Conservation (phyloP, 2,113 vertebrate species). For the Hippocampus comes region DNA sequence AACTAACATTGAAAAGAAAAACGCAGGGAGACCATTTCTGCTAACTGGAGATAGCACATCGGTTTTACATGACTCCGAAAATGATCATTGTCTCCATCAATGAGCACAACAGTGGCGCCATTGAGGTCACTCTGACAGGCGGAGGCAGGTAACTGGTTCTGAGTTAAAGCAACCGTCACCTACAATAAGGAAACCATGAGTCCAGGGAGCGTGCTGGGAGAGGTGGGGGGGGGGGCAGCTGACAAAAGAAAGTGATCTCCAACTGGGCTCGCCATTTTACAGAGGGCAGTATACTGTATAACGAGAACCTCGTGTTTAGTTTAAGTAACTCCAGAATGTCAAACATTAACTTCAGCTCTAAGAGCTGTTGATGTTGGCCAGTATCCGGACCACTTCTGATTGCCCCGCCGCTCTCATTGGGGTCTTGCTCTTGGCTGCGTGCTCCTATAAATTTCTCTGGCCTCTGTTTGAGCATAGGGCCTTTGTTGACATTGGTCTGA, state of each 20-base stretch:
- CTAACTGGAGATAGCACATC: conserved; percentile 26
- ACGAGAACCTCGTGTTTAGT: conserved; percentile 65
- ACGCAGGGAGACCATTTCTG: background rate
- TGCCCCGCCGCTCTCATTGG: conserved; percentile 51
- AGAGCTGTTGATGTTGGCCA: conserved; percentile 73
- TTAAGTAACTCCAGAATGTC: conserved; percentile 72
- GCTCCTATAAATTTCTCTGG: conserved; percentile 65
- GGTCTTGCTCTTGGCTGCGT: conserved; percentile 60
- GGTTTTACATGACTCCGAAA: conserved; percentile 21
- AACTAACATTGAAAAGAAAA: background rate
- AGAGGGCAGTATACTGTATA: conserved; percentile 55
- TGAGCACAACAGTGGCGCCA: conserved; percentile 31
- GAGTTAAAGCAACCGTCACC: conserved; percentile 46
- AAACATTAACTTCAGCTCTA: conserved; percentile 66
- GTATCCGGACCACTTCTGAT: conserved; percentile 70
- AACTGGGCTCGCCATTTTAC: conserved; percentile 51
- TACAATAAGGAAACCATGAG: conserved; percentile 66
- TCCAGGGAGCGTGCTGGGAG: conserved; percentile 19
- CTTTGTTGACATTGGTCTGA: conserved; percentile 68
- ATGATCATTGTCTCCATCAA: conserved; percentile 5
- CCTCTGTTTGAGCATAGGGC: conserved; percentile 56
- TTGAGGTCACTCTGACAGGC: conserved; percentile 47
- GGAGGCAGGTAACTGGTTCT: conserved; percentile 18
- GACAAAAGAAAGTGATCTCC: conserved; percentile 62
- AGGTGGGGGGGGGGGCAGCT: conserved; percentile 26